phyloP scores from a whole-genome alignment of 2,888 invertebrate genomes.

The Andrena bucephala region DNA sequence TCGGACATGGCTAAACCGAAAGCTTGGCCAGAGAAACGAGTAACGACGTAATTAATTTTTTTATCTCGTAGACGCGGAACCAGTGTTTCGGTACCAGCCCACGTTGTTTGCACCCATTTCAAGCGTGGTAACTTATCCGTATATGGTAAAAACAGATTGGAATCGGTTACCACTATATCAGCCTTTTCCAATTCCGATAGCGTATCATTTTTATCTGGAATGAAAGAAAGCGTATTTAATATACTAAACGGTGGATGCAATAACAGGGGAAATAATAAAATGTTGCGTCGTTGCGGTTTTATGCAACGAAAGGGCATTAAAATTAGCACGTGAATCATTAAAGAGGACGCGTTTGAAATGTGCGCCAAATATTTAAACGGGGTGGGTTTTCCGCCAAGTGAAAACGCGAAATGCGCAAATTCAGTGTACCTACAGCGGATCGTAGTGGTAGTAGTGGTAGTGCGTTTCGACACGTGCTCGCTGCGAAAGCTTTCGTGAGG shows the following conservation, averaged over 20 bases:
- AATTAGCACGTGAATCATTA: background rate
- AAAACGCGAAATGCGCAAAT: conserved; percentile 39
- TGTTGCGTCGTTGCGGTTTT: background rate
- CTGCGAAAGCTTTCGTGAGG: conserved; percentile 33
- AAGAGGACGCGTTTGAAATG: conserved; percentile 8
- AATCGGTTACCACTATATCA: conserved; percentile 84
- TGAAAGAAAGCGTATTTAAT: background rate
- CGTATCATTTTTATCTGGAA: conserved; percentile 64
- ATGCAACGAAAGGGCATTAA: background rate
- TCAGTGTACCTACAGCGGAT: conserved; percentile 27
- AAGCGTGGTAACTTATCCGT: conserved; percentile 81
- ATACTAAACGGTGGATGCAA: background rate
- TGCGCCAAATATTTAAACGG: conserved; percentile 38
- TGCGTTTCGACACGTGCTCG: conserved; percentile 63
- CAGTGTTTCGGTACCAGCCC: conserved; percentile 85
- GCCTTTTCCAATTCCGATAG: conserved; percentile 76
- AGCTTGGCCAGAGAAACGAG: conserved; percentile 84
- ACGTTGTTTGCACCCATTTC: conserved; percentile 86
- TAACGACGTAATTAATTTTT: conserved; percentile 78
- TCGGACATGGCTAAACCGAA: conserved; percentile 86
- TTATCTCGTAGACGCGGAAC: conserved; percentile 73
- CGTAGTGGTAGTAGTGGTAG: conserved; percentile 47
- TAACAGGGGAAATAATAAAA: background rate
- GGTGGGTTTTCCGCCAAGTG: conserved; percentile 54
- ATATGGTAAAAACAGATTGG: conserved; percentile 82